These are phyloP conservation scores for Cydia strobilella DNA, from an alignment of 1,140 invertebrate genomes.

Conservation along the genomic window DNA sequence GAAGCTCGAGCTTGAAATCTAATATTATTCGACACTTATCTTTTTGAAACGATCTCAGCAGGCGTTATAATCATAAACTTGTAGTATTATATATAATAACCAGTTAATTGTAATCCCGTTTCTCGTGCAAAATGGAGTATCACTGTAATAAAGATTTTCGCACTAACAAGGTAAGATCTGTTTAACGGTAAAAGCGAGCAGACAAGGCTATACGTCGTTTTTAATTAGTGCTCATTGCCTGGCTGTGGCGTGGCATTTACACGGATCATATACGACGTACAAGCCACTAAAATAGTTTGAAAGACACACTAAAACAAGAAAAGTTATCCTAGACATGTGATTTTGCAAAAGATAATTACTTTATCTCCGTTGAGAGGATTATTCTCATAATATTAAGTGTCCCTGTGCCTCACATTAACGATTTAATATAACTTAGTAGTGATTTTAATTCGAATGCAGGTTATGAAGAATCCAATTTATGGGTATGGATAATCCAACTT, in stretches of 20 bases:
- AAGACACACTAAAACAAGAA: not conserved
- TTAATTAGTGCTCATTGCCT: conserved; percentile 29
- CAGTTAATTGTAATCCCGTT: not conserved
- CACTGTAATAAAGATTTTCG: conserved; percentile 20
- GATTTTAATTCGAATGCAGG: no score
- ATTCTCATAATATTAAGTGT: not conserved
- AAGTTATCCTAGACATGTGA: not conserved
- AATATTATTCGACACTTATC: no score
- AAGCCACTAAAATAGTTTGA: conserved; percentile 3
- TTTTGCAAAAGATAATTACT: not conserved
- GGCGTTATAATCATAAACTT: not conserved
- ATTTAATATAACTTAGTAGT: no score
- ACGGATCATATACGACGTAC: conserved; percentile 9
- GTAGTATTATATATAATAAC: not conserved
- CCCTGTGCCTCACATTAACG: no score
- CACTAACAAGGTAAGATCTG: conserved; percentile 23
- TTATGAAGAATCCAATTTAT: no score
- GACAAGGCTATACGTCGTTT: conserved; percentile 30
- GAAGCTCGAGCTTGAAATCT: no score
- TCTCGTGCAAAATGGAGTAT: conserved; percentile 5
- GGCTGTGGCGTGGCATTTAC: not conserved
- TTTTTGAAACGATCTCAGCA: not conserved
- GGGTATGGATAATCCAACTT: no score
- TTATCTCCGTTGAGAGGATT: not conserved
- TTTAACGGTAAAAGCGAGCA: conserved; percentile 26